Evolutionary conservation across 2,797 vertebrate species (phyloP), one percentile per base, ranked within the genome.

Genomic region (Schizopygopsis malacanthus): DNA sequence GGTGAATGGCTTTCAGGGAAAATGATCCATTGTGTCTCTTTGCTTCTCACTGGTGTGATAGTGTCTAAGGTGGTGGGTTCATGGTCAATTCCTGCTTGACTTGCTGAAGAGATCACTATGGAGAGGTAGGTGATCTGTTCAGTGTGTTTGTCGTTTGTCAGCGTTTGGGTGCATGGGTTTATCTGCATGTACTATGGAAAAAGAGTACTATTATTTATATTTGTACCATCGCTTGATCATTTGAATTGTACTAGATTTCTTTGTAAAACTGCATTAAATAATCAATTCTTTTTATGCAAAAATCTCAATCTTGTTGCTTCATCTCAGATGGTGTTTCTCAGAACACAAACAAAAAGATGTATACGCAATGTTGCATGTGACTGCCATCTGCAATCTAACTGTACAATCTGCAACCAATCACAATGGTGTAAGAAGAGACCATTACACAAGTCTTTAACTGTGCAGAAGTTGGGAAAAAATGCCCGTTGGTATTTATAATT

Each of bases 1-100:
- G 94, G 94, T 92, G 94, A 95, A 90, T 90, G 95, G 92, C 93
- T 93, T 93, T 90, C 91, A 93, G 90, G 91, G 90, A 93, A 94
- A 95, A 93, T 90, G 90, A 92, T 79, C 92, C 92, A 94, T 95
- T 96, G 95, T 95, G 88, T 90, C 69, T 81, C 77, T 73, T 52
- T 89, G 91, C 82, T 89, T 91, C 91, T 90, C 88, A 76, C 88
- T 87, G 83, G 91, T 73, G 41, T 12, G 52, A 56, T 61, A 45
- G 8, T 25, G 52, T 39, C 76, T 71, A 72, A 59, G 63, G 15
- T 39, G 78, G 56, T 33, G 10, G 50, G 72, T 83, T 56, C 8
- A 10, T 12, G 4, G 22, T 82, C 25, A 20, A 9, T 89, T 25
- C 88, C 83, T 91, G 88, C 87, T n/a, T 88, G 77, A 77, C 45